Base-by-base conservation (phyloP, 2,113 vertebrate species). In the Seriola aureovittata region DNA sequence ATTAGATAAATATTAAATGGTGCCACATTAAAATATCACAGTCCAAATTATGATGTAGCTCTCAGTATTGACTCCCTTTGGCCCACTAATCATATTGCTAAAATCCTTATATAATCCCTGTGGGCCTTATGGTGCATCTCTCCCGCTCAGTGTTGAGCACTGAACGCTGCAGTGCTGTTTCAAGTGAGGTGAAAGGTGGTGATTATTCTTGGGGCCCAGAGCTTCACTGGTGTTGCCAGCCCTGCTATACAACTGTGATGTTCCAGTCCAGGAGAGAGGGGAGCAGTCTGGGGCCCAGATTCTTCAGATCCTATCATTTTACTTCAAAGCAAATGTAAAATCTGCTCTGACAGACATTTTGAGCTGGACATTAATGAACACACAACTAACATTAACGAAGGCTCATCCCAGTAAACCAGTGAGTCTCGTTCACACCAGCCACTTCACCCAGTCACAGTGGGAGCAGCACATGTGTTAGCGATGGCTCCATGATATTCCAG, bases 161-260 rank as follows among this genome's bases (percentile, higher is more conserved):
- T 16, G 4, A 52, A 36, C 65, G 60, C 75, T 78, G 42, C 42
- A 75, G 59, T 68, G 62, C 17, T 1, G 25, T 58, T 60, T 59
- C 52, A 29, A 79, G 69, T 7, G 65, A 68, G 77, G 71, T 78
- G 83, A 85, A 84, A 84, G 67, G 83, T 82, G 81, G 65, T 77
- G 71, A 90, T 85, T 82, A 80, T 63, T 85, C 64, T 59, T 42
- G 14, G 40, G 68, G 48, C 29, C 68, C 40, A 68, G 40, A 76
- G 79, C 64, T 40, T 12, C 75, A 64, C 23, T 67, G 17, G 69
- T 19, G 32, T 71, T 70, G 36, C 68, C 29, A 57, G 14, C 44
- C 32, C 62, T 67, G 29, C 48, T 40, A 16, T 63, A 58, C 44
- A 62, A 73, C 44, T 69, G 79, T 71, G 50, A 34, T 17, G 25